These are phyloP conservation scores for Tricholauxania praeusta DNA, from an alignment of 2,888 invertebrate species.

Conservation along the genomic window DNA sequence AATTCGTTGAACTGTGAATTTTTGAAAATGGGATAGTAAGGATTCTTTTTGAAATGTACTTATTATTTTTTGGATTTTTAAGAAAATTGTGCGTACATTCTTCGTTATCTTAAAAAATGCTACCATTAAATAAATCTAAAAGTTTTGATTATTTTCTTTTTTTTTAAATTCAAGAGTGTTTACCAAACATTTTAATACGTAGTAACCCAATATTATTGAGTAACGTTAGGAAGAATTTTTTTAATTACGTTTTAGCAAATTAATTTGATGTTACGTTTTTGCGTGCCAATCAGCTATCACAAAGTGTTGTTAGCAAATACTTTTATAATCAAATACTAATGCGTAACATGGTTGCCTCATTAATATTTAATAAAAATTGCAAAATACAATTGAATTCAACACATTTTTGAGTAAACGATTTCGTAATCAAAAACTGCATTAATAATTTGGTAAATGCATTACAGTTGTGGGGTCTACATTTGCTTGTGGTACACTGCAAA, in stretches of 20 bases:
- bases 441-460: not conserved
- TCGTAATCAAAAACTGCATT: not conserved
- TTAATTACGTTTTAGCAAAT: not conserved
- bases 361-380: conserved; percentile 1
- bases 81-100: too few relatives aligned
- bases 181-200: too few relatives aligned
- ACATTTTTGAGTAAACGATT: not conserved
- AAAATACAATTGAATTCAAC: conserved; percentile 3
- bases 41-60: too few relatives aligned
- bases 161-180: too few relatives aligned
- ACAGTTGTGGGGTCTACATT: not conserved
- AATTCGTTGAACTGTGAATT: too few relatives aligned
- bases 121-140: too few relatives aligned
- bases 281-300: not conserved
- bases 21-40: too few relatives aligned
- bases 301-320: not conserved
- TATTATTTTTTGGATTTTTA: too few relatives aligned
- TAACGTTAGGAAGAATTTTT: not conserved
- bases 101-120: too few relatives aligned
- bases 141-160: too few relatives aligned
- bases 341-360: not conserved
- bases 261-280: not conserved
- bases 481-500: not conserved
- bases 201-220: too few relatives aligned
- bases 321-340: not conserved